Percentiles rank a stretch among this genome's conserved stretches.
These are phyloP conservation scores for Phymatocera aterrima DNA, from an alignment of 2,888 invertebrate genomes.

Conservation along the genomic window DNA sequence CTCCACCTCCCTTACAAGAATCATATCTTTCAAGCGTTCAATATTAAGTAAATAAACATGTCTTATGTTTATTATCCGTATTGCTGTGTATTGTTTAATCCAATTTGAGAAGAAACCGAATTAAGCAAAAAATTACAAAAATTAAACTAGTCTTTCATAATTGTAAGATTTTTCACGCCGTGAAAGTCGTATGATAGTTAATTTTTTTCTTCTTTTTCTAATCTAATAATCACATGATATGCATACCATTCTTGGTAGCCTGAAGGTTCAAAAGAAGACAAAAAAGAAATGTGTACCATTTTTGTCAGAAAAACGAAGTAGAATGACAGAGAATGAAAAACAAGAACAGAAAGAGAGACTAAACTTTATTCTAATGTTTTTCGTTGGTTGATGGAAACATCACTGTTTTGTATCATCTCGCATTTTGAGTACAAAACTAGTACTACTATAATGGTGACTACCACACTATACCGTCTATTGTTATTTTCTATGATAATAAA, in stretches of 20 bases:
- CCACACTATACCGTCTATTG: slow-evolving; percentile 49
- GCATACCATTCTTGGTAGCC: no score
- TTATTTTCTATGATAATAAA: slow-evolving; percentile 57
- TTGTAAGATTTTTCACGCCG: not conserved
- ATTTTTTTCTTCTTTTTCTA: no score
- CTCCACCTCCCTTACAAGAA: no score
- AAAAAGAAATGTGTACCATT: no score
- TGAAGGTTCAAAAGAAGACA: not conserved
- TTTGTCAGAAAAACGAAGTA: no score
- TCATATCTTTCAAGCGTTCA: no score
- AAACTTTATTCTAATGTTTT: not conserved
- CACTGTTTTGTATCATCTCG: slow-evolving; percentile 3
- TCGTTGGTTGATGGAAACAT: not conserved
- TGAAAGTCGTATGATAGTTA: no score
- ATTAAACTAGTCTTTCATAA: not conserved
- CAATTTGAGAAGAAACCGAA: not conserved
- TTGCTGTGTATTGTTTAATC: not conserved
- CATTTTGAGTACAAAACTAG: not conserved
- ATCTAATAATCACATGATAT: no score
- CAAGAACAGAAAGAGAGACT: not conserved
- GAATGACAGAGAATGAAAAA: not conserved
- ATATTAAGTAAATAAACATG: not conserved
- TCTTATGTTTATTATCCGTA: not conserved
- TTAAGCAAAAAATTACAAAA: not conserved
- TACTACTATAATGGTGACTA: no score